Evolutionary conservation across 2,113 vertebrate genomes (phyloP), one percentile per base, ranked within the genome.

Genomic region (Catharus fuscescens): DNA sequence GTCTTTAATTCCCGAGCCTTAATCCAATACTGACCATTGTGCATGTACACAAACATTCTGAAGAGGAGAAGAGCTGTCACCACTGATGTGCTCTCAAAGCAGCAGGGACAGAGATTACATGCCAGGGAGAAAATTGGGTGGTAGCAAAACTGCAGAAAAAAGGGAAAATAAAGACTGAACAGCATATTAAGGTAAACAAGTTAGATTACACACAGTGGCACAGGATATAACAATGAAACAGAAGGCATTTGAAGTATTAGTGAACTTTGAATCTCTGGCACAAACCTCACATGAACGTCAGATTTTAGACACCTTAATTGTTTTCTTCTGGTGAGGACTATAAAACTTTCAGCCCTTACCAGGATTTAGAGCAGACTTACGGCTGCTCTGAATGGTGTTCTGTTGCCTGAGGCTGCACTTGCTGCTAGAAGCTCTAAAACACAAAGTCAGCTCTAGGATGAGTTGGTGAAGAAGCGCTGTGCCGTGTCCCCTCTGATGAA

Each of bases 1-100:
- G 44, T 71, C n/a, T 90, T 92, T 83, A 93, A 90, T 88, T 93
- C 82, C 85, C 38, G 8, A 19, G 25, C 74, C n/a, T 83, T 93
- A 96, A 86, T 90, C 53, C 61, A 80, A 38, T 45, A 61, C 32
- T 54, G 78, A 56, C 66, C 52, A 25, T 23, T 73, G 59, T 60
- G 38, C 57, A 13, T 7, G 6, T 82, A 73, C 50, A 66, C 34
- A 90, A 59, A 61, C 50, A 88, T 14, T 10, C 7, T 54, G 44
- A 61, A 92, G 28, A 66, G 23, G 25, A 67, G 42, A 38, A 70
- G 40, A 83, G n/a, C 50, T 88, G 53, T 52, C 32, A 12, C n/a
- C 2, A 0, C 14, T 52, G 5, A 4, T 66, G 32, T 44, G 32
- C 32, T 52, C 9, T 92, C 71, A 60, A 71, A 82, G 67, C 61